These are phyloP conservation scores for Polydrusus cervinus DNA, from an alignment of 2,888 invertebrate species.

Conservation along the genomic window DNA sequence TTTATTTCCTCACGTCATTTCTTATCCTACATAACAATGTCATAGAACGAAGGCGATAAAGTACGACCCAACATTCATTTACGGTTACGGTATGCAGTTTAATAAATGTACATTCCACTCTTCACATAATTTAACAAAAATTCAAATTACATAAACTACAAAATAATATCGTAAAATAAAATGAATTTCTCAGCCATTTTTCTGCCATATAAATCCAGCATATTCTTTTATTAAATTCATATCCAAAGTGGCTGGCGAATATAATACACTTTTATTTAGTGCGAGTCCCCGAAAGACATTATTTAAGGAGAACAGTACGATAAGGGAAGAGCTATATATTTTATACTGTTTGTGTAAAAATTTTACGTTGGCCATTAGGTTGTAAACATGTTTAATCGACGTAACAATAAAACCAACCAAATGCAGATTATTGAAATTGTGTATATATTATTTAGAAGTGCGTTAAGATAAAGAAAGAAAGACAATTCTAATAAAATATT, in stretches of 20 bases:
- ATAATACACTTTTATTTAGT: conserved; percentile 46
- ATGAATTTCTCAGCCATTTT: conserved; percentile 19
- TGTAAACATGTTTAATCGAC: conserved; percentile 11
- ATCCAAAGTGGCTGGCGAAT: conserved; percentile 41
- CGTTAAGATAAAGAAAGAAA: not conserved
- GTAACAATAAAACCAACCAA: not conserved
- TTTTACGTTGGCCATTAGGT: conserved; percentile 3
- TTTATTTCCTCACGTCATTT: too few species aligned
- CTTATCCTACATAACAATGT: too few species aligned
- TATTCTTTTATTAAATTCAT: conserved; percentile 50
- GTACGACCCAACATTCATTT: too few species aligned
- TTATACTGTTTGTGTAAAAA: conserved; percentile 9
- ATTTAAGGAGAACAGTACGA: conserved; percentile 23
- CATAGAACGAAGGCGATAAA: not conserved
- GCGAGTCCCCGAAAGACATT: conserved; percentile 24
- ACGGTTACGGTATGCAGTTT: not conserved
- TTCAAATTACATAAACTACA: conserved; percentile 30
- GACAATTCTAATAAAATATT: too few species aligned
- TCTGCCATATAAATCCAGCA: conserved; percentile 39
- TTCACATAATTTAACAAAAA: conserved; percentile 10
- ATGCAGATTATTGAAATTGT: not conserved
- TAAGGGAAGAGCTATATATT: conserved; percentile 11
- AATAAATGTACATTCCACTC: not conserved
- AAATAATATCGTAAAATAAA: conserved; percentile 45
- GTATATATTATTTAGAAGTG: not conserved